phyloP scores from a whole-genome alignment of 1,140 invertebrate genomes.

The Lordiphosa stackelbergi region DNA sequence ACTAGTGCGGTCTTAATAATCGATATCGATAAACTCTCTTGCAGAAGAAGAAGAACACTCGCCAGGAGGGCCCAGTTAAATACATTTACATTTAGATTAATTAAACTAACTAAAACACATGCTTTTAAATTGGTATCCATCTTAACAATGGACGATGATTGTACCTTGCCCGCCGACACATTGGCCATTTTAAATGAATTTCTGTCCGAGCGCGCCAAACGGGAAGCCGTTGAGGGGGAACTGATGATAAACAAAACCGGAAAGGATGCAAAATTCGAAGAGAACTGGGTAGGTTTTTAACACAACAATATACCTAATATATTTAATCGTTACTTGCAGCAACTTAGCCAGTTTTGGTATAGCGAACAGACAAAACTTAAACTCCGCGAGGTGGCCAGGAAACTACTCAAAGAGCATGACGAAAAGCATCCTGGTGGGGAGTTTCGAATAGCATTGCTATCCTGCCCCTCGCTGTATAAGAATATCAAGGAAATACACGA shows the following conservation, averaged over 20 bases:
- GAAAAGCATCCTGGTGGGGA: slow-evolving; percentile 51
- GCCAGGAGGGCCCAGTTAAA: too few relatives aligned
- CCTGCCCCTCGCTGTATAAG: slow-evolving; percentile 91
- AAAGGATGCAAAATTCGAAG: slow-evolving; percentile 82
- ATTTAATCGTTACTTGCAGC: slow-evolving; percentile 81
- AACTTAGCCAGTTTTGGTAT: slow-evolving; percentile 99
- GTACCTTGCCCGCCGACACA: slow-evolving; percentile 84
- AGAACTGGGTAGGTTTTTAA: slow-evolving; percentile 87
- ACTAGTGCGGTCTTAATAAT: too few relatives aligned
- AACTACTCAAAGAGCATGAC: slow-evolving; percentile 25
- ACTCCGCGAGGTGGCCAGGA: slow-evolving; percentile 82
- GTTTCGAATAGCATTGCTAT: slow-evolving; percentile 88
- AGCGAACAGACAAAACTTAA: slow-evolving; percentile 85
- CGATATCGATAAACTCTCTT: not conserved
- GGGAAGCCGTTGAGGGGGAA: slow-evolving; percentile 79
- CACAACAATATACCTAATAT: too few relatives aligned
- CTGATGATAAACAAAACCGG: slow-evolving; percentile 77
- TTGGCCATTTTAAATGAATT: slow-evolving; percentile 90
- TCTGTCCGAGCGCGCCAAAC: slow-evolving; percentile 84
- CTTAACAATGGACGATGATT: slow-evolving; percentile 79
- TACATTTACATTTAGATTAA: too few relatives aligned
- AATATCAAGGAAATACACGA: slow-evolving; percentile 79
- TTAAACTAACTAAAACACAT: too few relatives aligned
- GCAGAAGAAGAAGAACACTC: too few relatives aligned
- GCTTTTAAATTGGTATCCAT: not conserved